These are phyloP conservation scores for Eupristina koningsbergeri DNA, from an alignment of 1,140 invertebrate genomes.

Conservation along the genomic window DNA sequence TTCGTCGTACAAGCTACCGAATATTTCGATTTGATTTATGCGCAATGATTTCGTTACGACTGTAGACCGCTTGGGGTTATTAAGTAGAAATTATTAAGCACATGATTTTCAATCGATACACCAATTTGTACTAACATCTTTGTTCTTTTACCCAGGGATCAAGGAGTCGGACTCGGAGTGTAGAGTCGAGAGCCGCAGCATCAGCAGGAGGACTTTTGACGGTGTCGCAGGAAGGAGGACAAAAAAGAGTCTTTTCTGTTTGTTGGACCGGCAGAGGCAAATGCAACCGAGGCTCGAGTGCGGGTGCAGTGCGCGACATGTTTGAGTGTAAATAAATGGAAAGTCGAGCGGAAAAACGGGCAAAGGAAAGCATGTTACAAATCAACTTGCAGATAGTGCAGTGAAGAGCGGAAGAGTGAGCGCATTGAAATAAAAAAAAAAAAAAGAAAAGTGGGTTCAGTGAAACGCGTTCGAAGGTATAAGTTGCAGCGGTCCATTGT, in stretches of 20 bases:
- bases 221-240: not conserved
- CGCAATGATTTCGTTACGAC: no score
- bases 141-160: not conserved
- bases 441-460: constrained; percentile 27
- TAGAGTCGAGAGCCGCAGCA: not conserved
- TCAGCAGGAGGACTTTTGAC: not conserved
- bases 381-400: constrained; percentile 37
- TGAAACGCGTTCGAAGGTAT: constrained; percentile 32
- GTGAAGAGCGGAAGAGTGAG: constrained; percentile 29
- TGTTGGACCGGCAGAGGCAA: constrained; percentile 52
- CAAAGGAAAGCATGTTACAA: constrained; percentile 53
- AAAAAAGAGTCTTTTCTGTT: constrained; percentile 16
- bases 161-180: not conserved
- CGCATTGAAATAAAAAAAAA: constrained; percentile 14
- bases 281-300: constrained; percentile 27
- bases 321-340: constrained; percentile 40
- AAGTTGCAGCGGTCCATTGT: not conserved
- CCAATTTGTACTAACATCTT: no score
- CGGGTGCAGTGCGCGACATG: constrained; percentile 33
- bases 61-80: no score
- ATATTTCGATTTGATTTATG: no score
- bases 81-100: no score
- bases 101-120: no score
- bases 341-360: constrained; percentile 53
- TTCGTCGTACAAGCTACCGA: no score